phyloP scores from a whole-genome alignment of 2,888 invertebrate genomes.

The Dryococelus australis region DNA sequence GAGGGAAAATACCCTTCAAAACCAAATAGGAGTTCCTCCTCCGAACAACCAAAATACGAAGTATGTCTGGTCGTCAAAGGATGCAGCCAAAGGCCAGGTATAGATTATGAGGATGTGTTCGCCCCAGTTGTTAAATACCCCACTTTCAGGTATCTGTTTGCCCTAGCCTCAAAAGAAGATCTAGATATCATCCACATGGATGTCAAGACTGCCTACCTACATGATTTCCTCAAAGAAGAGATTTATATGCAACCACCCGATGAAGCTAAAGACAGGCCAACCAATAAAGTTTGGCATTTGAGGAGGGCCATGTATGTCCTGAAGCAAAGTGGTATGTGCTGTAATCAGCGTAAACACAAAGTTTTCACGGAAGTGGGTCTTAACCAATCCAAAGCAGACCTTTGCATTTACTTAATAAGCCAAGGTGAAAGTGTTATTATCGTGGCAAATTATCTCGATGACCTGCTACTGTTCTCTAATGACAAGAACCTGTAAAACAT shows the following conservation, averaged over 20 bases:
- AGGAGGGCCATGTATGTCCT: no score
- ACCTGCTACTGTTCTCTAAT: neutral
- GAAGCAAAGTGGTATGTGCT: neutral
- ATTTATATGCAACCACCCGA: no score
- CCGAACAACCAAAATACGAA: neutral
- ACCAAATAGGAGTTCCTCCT: neutral
- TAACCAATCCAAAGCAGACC: neutral
- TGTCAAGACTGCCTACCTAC: neutral
- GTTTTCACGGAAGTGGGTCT: neutral
- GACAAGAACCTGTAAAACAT: neutral
- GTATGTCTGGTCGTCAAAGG: no score
- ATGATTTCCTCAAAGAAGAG: neutral
- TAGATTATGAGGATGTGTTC: no score
- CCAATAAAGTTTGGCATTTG: no score
- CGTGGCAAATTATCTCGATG: neutral
- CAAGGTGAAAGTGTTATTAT: neutral
- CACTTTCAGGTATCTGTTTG: neutral
- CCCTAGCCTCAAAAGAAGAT: neutral
- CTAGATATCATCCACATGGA: neutral
- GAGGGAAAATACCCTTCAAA: neutral
- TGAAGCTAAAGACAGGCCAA: no score
- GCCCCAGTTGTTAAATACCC: neutral
- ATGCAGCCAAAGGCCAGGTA: no score
- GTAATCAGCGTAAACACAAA: neutral
- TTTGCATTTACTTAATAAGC: neutral